phyloP scores from a whole-genome alignment of 2,113 vertebrate genomes.

The Ptyas mucosa region DNA sequence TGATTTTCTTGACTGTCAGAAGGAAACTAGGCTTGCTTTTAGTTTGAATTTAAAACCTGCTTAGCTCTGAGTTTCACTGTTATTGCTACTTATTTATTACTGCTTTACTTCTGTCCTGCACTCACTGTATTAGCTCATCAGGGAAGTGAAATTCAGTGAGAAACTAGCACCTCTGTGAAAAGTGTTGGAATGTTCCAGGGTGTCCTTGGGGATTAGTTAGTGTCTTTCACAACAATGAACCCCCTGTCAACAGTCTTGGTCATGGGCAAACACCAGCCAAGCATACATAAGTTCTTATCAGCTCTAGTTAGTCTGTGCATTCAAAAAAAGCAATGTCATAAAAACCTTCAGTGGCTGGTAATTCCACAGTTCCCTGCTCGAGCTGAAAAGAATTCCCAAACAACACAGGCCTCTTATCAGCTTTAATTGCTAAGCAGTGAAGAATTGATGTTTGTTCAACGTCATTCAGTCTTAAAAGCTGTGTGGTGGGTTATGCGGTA shows the following conservation, averaged over 20 bases:
- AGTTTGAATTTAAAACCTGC: neutral
- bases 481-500: neutral
- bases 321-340: constrained; percentile 66
- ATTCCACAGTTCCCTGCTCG: constrained; percentile 47
- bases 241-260: constrained; percentile 46
- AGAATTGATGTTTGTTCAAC: constrained; percentile 40
- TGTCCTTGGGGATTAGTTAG: constrained; percentile 65
- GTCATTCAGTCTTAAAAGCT: constrained; percentile 27
- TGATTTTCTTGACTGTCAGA: neutral
- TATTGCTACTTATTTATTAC: neutral
- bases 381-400: constrained; percentile 58
- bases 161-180: constrained; percentile 59
- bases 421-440: constrained; percentile 49
- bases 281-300: constrained; percentile 63
- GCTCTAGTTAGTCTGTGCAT: constrained; percentile 24
- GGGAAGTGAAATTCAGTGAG: constrained; percentile 48
- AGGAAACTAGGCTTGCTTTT: neutral
- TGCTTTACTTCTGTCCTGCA: neutral
- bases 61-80: neutral
- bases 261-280: constrained; percentile 59
- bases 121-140: constrained; percentile 32
- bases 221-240: constrained; percentile 57
- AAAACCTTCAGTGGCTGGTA: constrained; percentile 59
- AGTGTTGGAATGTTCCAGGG: constrained; percentile 66
- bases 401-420: constrained; percentile 56